phyloP scores from a whole-genome alignment of 1,140 invertebrate genomes.

The Meloidogyne hapla region DNA sequence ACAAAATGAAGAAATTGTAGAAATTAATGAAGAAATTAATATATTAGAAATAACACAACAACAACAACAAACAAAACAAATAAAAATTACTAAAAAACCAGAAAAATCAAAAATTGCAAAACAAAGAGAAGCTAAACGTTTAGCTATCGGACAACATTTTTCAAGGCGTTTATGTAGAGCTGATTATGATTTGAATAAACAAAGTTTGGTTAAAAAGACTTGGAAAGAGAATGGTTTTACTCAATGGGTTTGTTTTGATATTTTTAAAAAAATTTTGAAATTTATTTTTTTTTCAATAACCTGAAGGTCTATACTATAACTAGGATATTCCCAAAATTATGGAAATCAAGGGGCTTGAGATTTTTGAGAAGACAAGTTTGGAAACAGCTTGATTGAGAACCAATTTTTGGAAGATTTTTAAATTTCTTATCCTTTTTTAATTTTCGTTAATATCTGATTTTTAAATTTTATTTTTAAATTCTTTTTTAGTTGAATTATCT shows the following conservation, averaged over 20 bases:
- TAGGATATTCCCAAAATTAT: too few species aligned
- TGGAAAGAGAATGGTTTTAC: conserved; percentile 34
- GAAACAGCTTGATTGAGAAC: too few species aligned
- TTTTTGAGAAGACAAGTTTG: too few species aligned
- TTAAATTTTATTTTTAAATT: not conserved
- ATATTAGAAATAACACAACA: not conserved
- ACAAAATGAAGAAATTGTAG: not conserved
- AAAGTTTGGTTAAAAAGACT: conserved; percentile 38
- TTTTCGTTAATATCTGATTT: not conserved
- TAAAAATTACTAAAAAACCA: not conserved
- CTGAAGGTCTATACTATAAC: too few species aligned
- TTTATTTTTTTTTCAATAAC: not conserved
- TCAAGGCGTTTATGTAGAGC: not conserved
- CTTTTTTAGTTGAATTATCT: conserved; percentile 48
- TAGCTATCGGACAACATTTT: conserved; percentile 11
- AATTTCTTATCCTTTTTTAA: too few species aligned
- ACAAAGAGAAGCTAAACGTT: conserved; percentile 15
- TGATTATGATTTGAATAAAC: conserved; percentile 17
- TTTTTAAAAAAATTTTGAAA: not conserved
- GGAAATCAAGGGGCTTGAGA: too few species aligned
- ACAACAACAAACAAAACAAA: not conserved
- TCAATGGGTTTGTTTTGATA: conserved; percentile 17
- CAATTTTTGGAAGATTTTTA: too few species aligned
- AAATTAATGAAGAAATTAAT: not conserved
- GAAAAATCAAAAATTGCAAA: not conserved